Conservation (phyloP, 1,140 invertebrate genomes). For the Drosophila nannoptera region DNA sequence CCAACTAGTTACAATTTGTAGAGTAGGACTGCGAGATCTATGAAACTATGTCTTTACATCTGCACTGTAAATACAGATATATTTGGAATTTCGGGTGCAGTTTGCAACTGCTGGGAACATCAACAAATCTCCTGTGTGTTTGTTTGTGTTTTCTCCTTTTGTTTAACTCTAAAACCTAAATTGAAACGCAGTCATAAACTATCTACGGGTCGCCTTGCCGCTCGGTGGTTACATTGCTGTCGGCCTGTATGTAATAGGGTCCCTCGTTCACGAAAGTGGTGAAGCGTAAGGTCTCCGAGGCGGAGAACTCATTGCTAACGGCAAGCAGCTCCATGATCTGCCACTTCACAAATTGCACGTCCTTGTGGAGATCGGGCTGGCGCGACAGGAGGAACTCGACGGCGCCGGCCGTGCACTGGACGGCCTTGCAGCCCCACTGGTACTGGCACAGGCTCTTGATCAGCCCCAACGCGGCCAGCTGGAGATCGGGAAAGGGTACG, state of each 20-base stretch:
- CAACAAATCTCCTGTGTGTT: no score
- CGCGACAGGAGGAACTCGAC: slow-evolving; percentile 88
- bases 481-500: slow-evolving; percentile 85
- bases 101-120: slow-evolving; percentile 4
- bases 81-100: slow-evolving; percentile 12
- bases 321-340: slow-evolving; percentile 84
- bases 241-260: slow-evolving; percentile 84
- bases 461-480: slow-evolving; percentile 80
- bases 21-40: slow-evolving; percentile 6
- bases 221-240: slow-evolving; percentile 85
- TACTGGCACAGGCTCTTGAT: slow-evolving; percentile 81
- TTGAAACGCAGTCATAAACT: no score
- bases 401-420: slow-evolving; percentile 83
- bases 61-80: slow-evolving; percentile 5
- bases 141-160: background rate
- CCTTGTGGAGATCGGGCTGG: slow-evolving; percentile 84
- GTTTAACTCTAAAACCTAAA: background rate
- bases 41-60: slow-evolving; percentile 23
- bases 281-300: slow-evolving; percentile 82
- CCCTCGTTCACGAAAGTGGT: slow-evolving; percentile 86
- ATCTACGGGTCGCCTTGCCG: slow-evolving; percentile 38
- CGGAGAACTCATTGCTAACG: slow-evolving; percentile 84
- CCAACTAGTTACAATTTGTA: slow-evolving; percentile 56
- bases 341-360: slow-evolving; percentile 87
- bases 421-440: slow-evolving; percentile 83